A percentile compares a stretch with the other conserved stretches of the same genome.
phyloP scores from a whole-genome alignment of 2,113 vertebrate genomes.

The Eulacestoma nigropectus region DNA sequence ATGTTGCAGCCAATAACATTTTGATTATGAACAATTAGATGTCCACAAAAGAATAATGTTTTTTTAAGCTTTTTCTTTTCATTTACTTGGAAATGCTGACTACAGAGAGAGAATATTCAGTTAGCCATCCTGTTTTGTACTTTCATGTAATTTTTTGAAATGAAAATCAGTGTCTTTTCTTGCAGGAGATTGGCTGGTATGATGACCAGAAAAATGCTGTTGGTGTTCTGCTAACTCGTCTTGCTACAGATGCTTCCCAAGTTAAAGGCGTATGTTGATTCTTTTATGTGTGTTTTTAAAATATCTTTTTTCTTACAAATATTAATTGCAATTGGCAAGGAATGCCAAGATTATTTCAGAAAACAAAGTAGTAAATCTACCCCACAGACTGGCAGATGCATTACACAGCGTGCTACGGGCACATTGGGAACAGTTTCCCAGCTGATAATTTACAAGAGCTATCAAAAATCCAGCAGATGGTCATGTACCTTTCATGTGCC shows the following conservation, averaged over 20 bases:
- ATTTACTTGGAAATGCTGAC: neutral
- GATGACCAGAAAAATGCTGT: conserved; percentile 75
- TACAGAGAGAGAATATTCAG: neutral
- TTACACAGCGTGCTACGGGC: neutral
- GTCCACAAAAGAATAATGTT: neutral
- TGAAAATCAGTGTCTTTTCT: neutral
- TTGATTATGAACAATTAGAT: neutral
- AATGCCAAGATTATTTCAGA: neutral
- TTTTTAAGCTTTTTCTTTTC: neutral
- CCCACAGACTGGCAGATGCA: neutral
- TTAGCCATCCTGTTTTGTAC: neutral
- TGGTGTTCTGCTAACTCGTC: conserved; percentile 75
- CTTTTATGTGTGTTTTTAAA: neutral
- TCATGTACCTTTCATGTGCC: neutral
- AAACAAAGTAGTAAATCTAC: neutral
- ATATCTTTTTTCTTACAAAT: neutral
- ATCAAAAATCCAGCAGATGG: neutral
- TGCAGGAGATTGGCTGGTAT: conserved; percentile 73
- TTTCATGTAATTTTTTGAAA: neutral
- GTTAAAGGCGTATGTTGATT: conserved; percentile 72
- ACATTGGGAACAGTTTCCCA: neutral
- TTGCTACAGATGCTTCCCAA: conserved; percentile 78
- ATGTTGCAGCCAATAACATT: neutral
- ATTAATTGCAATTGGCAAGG: neutral
- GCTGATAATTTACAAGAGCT: neutral